Evolutionary conservation across 2,797 vertebrate genomes (phyloP).

Genomic region (Poecilia velifera): DNA sequence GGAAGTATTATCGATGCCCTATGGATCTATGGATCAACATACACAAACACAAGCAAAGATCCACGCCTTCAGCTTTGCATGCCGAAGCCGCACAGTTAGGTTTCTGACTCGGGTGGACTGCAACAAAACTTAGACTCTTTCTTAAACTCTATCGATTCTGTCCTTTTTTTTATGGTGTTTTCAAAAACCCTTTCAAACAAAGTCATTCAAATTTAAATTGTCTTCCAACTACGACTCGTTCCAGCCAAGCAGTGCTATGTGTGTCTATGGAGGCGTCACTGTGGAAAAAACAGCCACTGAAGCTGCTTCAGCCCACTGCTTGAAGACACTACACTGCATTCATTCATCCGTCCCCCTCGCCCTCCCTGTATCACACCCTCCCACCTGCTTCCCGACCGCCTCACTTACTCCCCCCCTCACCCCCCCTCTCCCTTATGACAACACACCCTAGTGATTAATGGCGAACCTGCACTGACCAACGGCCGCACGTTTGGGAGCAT

Average conservation of each 20-base stretch:
- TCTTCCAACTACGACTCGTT: constrained; percentile 31
- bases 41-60: constrained; percentile 49
- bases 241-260: constrained; percentile 54
- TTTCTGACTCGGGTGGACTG: constrained; percentile 38
- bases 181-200: constrained; percentile 26
- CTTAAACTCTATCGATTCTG: constrained; percentile 33
- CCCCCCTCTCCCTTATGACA: constrained; percentile 48
- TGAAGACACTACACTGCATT: constrained; percentile 63
- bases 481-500: constrained; percentile 42
- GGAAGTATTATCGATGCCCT: constrained; percentile 50
- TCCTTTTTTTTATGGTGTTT: constrained; percentile 28
- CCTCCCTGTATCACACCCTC: constrained; percentile 40
- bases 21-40: constrained; percentile 54
- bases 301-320: constrained; percentile 60
- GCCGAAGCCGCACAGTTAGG: constrained; percentile 54
- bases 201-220: constrained; percentile 48
- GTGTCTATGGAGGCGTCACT: constrained; percentile 54
- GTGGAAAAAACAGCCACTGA: constrained; percentile 61
- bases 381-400: constrained; percentile 65
- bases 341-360: constrained; percentile 63
- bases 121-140: constrained; percentile 57
- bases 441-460: constrained; percentile 65
- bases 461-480: constrained; percentile 53
- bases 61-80: constrained; percentile 60
- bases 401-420: constrained; percentile 1